A percentile compares a stretch with the other conserved stretches of the same genome.
Conservation (phyloP, 2,797 vertebrate genomes). For the Typhlichthys subterraneus region DNA sequence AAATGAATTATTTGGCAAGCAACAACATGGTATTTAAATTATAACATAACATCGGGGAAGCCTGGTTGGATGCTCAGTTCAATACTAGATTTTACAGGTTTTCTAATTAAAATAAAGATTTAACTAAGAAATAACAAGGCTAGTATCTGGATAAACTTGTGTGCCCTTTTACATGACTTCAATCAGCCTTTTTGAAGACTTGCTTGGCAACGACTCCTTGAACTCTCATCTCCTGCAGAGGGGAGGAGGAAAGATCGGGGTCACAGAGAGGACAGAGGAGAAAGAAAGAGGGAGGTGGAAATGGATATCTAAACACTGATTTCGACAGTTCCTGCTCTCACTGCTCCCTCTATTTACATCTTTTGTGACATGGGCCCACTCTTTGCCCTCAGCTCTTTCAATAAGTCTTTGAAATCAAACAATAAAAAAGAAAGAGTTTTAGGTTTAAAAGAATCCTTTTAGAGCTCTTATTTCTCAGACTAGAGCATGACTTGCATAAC, state of each 20-base stretch:
- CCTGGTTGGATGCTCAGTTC: too few species aligned
- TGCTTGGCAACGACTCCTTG: conserved; percentile 84
- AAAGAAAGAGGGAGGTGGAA: neutral
- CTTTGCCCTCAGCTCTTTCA: too few species aligned
- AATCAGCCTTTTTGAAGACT: conserved; percentile 88
- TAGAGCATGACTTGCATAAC: too few species aligned
- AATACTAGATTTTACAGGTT: too few species aligned
- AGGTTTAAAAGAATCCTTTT: neutral
- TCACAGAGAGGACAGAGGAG: conserved; percentile 10
- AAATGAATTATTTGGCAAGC: neutral
- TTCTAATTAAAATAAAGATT: neutral
- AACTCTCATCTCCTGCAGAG: conserved; percentile 85
- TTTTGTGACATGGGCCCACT: too few species aligned
- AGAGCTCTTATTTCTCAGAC: too few species aligned
- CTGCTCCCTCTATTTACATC: too few species aligned
- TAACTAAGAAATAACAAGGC: neutral
- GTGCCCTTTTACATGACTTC: conserved; percentile 37
- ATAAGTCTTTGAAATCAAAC: conserved; percentile 29
- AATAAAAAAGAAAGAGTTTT: conserved; percentile 22
- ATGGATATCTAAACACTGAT: conserved; percentile 15
- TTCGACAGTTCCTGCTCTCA: conserved; percentile 12
- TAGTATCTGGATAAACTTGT: neutral
- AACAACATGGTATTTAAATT: neutral
- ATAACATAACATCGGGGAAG: conserved; percentile 6
- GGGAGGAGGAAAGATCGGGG: conserved; percentile 3